Evolutionary conservation across 2,888 invertebrate genomes (phyloP), one percentile per base, ranked within the genome.

Genomic region (Sclerodermus sp.): DNA sequence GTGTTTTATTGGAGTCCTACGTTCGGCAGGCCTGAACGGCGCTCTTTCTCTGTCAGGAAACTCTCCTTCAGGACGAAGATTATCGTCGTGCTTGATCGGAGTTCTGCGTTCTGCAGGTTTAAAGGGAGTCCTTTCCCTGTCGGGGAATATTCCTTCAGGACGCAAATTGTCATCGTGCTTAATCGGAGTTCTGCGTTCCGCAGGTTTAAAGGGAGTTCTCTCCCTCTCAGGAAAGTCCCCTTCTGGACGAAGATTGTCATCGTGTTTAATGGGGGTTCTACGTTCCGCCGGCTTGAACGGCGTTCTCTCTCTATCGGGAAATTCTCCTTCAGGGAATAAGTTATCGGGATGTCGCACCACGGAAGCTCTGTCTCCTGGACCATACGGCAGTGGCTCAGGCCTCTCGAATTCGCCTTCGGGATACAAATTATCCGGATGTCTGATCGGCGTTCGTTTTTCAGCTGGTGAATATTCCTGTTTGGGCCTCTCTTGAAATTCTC

Each of bases 21-120:
- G 5, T 81, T 78, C 67, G 3, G 58, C 45, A 49, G 78, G 79
- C 34, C 10, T 81, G 13, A 39, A 32, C 0, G 55, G 58, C 15
- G 9, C 38, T 54, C 81, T 83, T 9, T 63, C 59, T 12, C 62
- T 51, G 39, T 62, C 62, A 0, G 62, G 63, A 73, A 82, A 66
- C 0, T 48, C 75, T 0, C 82, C 82, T 13, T 83, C 84, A 1
- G 82, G 80, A 23, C 77, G 77, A 0, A 83, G 68, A 64, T 84
- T 85, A 55, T 86, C 85, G 29, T 79, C 67, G 1, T 82, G 84
- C 58, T 79, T 82, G 23, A 79, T 79, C 9, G 76, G 79, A 18
- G 70, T 70, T 3, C 78, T 79, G 15, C 81, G 73, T 53, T 86
- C 86, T n/a, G 82, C 83, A 60, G 38, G 16, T 18, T 76, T 70